A percentile compares a stretch with the other conserved stretches of the same genome.
phyloP scores from a whole-genome alignment of 2,113 vertebrate genomes.

The Egretta garzetta region DNA sequence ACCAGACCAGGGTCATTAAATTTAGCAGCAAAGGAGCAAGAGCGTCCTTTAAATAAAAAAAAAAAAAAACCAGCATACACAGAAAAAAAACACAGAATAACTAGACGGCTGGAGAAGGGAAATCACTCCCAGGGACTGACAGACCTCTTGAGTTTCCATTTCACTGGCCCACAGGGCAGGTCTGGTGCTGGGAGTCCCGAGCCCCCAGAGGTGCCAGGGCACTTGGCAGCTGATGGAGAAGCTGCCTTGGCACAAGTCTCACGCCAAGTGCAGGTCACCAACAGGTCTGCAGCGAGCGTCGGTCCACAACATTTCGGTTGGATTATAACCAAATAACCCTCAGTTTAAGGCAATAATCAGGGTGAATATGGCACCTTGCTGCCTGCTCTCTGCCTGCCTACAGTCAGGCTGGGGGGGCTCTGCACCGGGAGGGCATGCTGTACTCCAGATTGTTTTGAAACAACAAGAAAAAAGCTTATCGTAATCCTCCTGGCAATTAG shows the following conservation, averaged over 20 bases:
- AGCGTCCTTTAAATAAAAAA: background rate
- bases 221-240: background rate
- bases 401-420: fast-evolving
- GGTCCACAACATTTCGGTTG: background rate
- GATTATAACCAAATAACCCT: background rate
- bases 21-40: background rate
- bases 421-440: background rate
- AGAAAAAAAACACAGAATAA: too few relatives aligned
- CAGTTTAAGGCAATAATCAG: background rate
- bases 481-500: slow-evolving; percentile 65
- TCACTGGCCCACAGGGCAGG: background rate
- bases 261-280: background rate
- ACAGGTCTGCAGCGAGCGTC: background rate
- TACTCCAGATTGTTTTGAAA: slow-evolving; percentile 58
- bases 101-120: background rate
- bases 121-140: slow-evolving; percentile 38
- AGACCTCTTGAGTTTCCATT: slow-evolving; percentile 58
- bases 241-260: slow-evolving; percentile 15
- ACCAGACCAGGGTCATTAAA: background rate
- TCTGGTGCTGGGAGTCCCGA: background rate
- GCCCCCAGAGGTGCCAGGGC: slow-evolving; percentile 1
- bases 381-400: background rate
- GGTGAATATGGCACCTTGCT: background rate
- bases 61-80: background rate
- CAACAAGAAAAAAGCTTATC: slow-evolving; percentile 63